A percentile compares a stretch with the other conserved stretches of the same genome.
Evolutionary conservation across 2,113 vertebrate genomes (phyloP).

Genomic region (Hoplias malabaricus): DNA sequence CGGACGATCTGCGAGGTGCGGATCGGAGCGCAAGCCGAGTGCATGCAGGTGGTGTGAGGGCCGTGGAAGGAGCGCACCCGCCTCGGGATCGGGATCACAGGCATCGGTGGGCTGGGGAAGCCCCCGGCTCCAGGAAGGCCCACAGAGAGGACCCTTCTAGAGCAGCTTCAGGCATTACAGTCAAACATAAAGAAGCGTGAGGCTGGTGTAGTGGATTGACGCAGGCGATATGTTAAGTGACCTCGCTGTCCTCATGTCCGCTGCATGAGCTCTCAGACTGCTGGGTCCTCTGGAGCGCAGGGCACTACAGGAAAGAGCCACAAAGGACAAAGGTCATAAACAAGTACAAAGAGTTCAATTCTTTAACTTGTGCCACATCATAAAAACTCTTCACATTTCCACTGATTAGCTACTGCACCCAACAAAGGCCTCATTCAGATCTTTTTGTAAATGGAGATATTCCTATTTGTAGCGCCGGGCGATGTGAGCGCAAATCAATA

Average conservation of each 20-base stretch:
- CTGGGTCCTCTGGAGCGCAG: not conserved
- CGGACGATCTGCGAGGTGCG: constrained; percentile 85
- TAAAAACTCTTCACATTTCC: too few species aligned
- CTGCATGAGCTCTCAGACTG: not conserved
- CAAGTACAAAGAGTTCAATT: too few species aligned
- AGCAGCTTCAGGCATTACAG: constrained; percentile 24
- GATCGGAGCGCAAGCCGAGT: constrained; percentile 89
- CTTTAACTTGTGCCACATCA: too few species aligned
- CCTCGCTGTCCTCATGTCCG: not conserved
- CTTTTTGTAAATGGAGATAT: too few species aligned
- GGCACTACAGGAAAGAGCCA: constrained; percentile 1
- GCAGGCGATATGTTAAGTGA: not conserved
- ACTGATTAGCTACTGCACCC: too few species aligned
- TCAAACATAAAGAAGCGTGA: not conserved
- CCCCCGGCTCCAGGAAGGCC: constrained; percentile 60
- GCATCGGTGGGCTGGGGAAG: constrained; percentile 82
- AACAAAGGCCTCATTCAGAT: too few species aligned
- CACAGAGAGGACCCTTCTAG: constrained; percentile 53
- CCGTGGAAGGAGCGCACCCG: constrained; percentile 96
- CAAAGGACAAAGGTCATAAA: not conserved
- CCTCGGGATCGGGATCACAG: constrained; percentile 96
- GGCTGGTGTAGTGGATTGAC: not conserved
- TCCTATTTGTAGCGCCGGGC: too few species aligned
- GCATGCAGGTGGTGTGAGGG: constrained; percentile 96
- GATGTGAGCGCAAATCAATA: too few species aligned